phyloP scores from a whole-genome alignment of 2,113 vertebrate species.

The Aviceda subcristata region DNA sequence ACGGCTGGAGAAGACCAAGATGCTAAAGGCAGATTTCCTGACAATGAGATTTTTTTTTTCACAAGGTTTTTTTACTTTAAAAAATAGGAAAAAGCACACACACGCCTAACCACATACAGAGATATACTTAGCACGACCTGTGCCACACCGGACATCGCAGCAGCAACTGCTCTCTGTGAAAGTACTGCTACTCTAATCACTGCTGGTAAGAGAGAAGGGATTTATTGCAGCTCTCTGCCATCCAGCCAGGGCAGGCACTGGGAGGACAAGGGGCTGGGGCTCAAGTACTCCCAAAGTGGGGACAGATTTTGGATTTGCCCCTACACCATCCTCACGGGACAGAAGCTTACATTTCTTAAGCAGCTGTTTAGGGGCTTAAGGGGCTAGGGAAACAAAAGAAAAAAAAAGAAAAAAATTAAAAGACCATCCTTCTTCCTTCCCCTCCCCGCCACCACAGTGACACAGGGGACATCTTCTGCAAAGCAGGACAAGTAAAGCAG shows the following conservation, averaged over 20 bases:
- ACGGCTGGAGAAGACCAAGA: background rate
- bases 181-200: background rate
- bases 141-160: background rate
- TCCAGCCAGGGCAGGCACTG: rapidly evolving
- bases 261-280: background rate
- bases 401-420: background rate
- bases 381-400: no score
- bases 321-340: background rate
- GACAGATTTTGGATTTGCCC: background rate
- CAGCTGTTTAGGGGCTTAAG: background rate
- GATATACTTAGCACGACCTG: background rate
- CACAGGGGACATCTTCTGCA: background rate
- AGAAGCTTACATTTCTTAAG: background rate
- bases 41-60: background rate
- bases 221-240: background rate
- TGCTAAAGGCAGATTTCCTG: conserved; percentile 30
- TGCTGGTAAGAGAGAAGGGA: background rate
- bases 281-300: rapidly evolving
- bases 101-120: background rate
- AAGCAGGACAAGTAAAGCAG: background rate
- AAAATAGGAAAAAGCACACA: background rate
- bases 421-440: background rate
- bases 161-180: background rate
- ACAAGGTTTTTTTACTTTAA: background rate
- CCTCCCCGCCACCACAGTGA: background rate